Conservation (phyloP, 1,140 invertebrate genomes). For the Panagrolaimus sp. region DNA sequence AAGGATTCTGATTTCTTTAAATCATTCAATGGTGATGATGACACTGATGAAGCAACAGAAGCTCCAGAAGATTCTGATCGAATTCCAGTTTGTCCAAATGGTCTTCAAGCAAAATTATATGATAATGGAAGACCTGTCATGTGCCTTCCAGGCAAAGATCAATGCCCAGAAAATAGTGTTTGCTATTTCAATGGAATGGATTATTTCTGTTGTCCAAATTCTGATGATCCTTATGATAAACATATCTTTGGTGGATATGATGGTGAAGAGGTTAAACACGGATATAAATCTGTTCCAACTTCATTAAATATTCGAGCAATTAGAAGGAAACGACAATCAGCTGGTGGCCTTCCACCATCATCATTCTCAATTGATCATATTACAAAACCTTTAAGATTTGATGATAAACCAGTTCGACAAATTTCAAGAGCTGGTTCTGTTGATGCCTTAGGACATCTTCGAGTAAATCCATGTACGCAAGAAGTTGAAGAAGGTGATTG, state of each 20-base stretch:
- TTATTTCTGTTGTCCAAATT: conserved; percentile 57
- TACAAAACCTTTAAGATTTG: conserved; percentile 48
- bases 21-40: background rate
- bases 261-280: conserved; percentile 54
- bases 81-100: conserved; percentile 43
- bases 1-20: background rate
- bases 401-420: conserved; percentile 36
- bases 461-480: conserved; percentile 48
- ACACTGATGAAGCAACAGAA: background rate
- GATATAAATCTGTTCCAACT: conserved; percentile 43
- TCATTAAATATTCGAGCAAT: conserved; percentile 34
- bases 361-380: conserved; percentile 36
- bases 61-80: background rate
- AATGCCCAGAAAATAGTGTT: conserved; percentile 55
- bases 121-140: conserved; percentile 49
- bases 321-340: conserved; percentile 3
- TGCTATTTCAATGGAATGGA: conserved; percentile 60
- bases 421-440: conserved; percentile 31
- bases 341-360: conserved; percentile 20
- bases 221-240: conserved; percentile 56
- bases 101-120: conserved; percentile 46
- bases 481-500: conserved; percentile 45
- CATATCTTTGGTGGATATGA: conserved; percentile 58
- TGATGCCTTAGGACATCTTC: conserved; percentile 14
- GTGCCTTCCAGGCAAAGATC: conserved; percentile 56